These are phyloP conservation scores for Misgurnus anguillicaudatus DNA, from an alignment of 2,113 vertebrate species.

Conservation along the genomic window DNA sequence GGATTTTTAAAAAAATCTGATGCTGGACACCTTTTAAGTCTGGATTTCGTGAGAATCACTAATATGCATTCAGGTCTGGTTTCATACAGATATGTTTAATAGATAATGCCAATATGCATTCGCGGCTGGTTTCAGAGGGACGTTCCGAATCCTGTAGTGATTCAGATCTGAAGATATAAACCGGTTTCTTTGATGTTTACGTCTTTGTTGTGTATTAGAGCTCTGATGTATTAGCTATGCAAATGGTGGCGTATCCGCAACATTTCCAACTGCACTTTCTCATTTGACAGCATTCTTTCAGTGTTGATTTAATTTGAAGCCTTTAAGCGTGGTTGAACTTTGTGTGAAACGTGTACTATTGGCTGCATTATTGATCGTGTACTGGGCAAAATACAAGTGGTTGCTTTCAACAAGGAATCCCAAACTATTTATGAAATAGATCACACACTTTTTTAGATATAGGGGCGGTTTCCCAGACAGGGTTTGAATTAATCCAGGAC, in stretches of 20 bases:
- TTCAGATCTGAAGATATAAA: constrained; percentile 25
- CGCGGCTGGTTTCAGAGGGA: constrained; percentile 41
- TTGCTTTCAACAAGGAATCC: not conserved
- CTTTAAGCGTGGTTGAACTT: too few relatives aligned
- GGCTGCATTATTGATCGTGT: not conserved
- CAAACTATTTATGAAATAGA: constrained; percentile 3
- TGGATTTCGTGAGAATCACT: too few relatives aligned
- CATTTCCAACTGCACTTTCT: not conserved
- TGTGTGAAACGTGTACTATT: not conserved
- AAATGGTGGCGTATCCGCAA: not conserved
- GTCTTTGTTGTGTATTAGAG: constrained; percentile 17
- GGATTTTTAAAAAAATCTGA: too few relatives aligned
- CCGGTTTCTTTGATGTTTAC: constrained; percentile 22
- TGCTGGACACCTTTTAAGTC: too few relatives aligned
- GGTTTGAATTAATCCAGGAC: too few relatives aligned
- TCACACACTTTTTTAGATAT: not conserved
- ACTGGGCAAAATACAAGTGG: not conserved
- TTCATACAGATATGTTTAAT: constrained; percentile 33
- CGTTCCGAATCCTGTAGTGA: constrained; percentile 4
- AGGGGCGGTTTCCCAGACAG: too few relatives aligned
- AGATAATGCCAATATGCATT: constrained; percentile 66
- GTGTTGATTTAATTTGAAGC: not conserved
- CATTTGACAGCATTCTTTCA: not conserved
- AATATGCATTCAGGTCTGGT: constrained; percentile 46
- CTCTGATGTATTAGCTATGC: constrained; percentile 24